phyloP scores from a whole-genome alignment of 2,888 invertebrate species.

The Harpalus rufipes region DNA sequence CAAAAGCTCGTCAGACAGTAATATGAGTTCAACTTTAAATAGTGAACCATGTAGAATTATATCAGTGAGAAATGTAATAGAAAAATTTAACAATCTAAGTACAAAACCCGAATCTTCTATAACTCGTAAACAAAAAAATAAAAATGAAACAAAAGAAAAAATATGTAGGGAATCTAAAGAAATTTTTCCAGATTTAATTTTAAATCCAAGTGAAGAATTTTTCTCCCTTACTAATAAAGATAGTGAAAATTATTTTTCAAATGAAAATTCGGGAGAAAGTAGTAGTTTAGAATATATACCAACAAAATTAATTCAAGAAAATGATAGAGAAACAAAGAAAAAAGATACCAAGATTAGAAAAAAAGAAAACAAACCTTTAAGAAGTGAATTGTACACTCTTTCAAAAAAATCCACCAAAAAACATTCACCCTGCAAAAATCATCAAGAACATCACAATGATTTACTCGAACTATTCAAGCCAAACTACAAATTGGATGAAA shows the following conservation, averaged over 20 bases:
- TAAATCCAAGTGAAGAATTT: neutral
- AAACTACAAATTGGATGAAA: neutral
- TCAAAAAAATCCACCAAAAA: neutral
- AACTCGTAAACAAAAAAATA: conserved; percentile 3
- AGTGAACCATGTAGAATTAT: neutral
- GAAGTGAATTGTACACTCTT: conserved; percentile 7
- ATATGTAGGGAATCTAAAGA: neutral
- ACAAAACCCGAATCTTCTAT: neutral
- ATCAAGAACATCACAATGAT: neutral
- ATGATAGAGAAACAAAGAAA: neutral
- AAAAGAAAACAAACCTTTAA: conserved; percentile 10
- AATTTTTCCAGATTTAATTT: neutral
- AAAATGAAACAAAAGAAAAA: neutral
- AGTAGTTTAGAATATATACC: neutral
- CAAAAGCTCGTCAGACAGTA: conserved; percentile 16
- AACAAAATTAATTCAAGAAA: conserved; percentile 3
- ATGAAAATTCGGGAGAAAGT: neutral
- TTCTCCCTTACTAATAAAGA: neutral
- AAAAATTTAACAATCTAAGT: conserved; percentile 30
- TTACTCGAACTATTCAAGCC: conserved; percentile 18
- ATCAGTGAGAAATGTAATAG: conserved; percentile 29
- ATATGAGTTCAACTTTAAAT: conserved; percentile 17
- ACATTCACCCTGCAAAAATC: neutral
- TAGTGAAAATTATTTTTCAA: neutral
- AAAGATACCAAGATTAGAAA: neutral